Percentiles rank a stretch among this genome's conserved stretches.
These are phyloP conservation scores for Ceuthmochares aereus DNA, from an alignment of 2,113 vertebrate species.

Conservation along the genomic window DNA sequence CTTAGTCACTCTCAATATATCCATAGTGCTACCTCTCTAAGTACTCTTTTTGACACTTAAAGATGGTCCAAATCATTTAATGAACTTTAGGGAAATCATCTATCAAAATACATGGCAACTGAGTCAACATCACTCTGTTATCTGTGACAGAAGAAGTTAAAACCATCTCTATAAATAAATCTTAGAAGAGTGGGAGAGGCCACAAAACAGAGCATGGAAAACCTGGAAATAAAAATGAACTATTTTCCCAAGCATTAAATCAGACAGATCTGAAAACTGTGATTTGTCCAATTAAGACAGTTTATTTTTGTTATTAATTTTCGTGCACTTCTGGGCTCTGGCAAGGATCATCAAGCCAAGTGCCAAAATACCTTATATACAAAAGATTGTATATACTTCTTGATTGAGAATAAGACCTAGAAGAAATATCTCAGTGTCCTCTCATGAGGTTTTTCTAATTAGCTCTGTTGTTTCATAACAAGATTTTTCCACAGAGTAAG, in stretches of 20 bases:
- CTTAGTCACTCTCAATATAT: neutral
- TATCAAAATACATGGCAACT: neutral
- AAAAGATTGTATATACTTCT: neutral
- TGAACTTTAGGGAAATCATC: neutral
- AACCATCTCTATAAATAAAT: neutral
- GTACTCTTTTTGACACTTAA: neutral
- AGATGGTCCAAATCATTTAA: neutral
- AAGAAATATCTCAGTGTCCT: neutral
- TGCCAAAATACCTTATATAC: slow-evolving; percentile 1
- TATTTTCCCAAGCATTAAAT: neutral
- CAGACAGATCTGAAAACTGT: neutral
- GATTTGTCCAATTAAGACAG: neutral
- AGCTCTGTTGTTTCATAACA: neutral
- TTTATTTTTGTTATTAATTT: neutral
- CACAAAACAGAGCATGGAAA: neutral
- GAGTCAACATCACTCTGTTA: neutral
- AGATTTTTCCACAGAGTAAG: neutral
- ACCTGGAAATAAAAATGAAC: neutral
- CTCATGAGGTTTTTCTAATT: neutral
- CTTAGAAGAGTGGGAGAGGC: neutral
- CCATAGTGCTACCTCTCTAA: neutral
- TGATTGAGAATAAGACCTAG: neutral
- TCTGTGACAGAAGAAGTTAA: neutral
- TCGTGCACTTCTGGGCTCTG: neutral
- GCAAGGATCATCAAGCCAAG: neutral